Conservation (phyloP, 2,888 invertebrate genomes). For the Noctua pronuba region DNA sequence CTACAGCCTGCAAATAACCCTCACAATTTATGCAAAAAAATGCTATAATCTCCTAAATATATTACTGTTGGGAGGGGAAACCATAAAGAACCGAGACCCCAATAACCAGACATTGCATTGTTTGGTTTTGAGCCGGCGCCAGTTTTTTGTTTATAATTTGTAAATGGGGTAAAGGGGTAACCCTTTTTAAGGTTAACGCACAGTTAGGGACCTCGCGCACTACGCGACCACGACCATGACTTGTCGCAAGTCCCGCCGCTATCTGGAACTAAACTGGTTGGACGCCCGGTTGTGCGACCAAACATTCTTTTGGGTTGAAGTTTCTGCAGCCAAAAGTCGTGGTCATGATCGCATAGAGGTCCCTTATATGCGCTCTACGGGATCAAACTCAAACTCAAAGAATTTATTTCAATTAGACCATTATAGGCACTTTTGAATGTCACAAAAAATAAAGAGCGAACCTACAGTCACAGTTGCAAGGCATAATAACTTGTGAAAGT, state of each 20-base stretch:
- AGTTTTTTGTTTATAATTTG: conserved; percentile 40
- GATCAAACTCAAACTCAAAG: too few species aligned
- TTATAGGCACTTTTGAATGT: too few species aligned
- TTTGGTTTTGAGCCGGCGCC: conserved; percentile 46
- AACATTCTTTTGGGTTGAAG: background rate
- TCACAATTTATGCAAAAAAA: conserved; percentile 38
- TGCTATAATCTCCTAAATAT: conserved; percentile 11
- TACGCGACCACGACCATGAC: background rate
- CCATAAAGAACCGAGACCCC: conserved; percentile 29
- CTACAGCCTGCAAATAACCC: background rate
- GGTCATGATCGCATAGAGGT: background rate
- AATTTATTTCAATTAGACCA: too few species aligned
- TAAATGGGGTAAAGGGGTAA: conserved; percentile 6
- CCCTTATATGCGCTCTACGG: background rate
- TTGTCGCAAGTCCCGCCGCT: background rate
- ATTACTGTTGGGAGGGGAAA: conserved; percentile 17
- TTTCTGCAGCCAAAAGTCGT: background rate
- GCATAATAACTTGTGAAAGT: too few species aligned
- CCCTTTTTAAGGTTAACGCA: conserved; percentile 1
- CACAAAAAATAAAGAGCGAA: too few species aligned
- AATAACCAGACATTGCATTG: conserved; percentile 48
- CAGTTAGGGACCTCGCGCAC: background rate
- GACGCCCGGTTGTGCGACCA: background rate
- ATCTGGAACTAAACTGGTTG: background rate
- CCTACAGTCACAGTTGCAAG: too few species aligned